Evolutionary conservation across 2,797 vertebrate species (phyloP), one percentile per base, ranked within the genome.

Genomic region (Molossus molossus): DNA sequence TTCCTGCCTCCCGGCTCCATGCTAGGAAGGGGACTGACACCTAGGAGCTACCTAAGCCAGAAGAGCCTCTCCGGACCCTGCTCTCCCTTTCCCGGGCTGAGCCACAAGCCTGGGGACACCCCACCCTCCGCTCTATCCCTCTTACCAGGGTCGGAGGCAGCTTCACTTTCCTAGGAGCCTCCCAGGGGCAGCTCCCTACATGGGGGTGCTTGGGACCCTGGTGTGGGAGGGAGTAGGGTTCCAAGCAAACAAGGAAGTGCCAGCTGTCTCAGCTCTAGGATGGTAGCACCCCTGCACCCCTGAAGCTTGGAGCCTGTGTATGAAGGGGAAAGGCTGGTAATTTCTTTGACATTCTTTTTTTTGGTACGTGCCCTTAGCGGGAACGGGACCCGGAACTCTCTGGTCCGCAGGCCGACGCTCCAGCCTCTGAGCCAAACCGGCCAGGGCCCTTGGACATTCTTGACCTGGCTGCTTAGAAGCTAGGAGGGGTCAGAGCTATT

Each of bases 1-100:
- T 55, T 94, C 64, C 67, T 94, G 90, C 81, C 62, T n/a, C 57
- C 57, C 14, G 10, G 77, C 80, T 62, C 69, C 25, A 37, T 53
- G 25, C 91, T 62, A 4, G 64, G 87, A 17, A 80, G 60, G 53
- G 65, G 1, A 60, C 75, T 0, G 1, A 94, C 65, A 65, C 70
- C 45, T 25, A 14, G 33, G 70, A 60, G 57, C 50, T 37, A 2
- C 64, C 73, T 40, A 14, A 70, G 27, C 58, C 57, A 21, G 91
- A 57, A 55, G 58, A 93, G 55, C 64, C 60, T 21, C 33, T 76
- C 45, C 4, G 3, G 15, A 7, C 40, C 33, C 37, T 15, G 53
- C 37, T 11, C 33, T n/a, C 5, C 70, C 3, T 3, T 37, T 69
- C n/a, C 57, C 60, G n/a, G n/a, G n/a, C n/a, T n/a, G n/a, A 65